Evolutionary conservation across 2,113 vertebrate species (phyloP).

Genomic region (Chloroceryle aenea): DNA sequence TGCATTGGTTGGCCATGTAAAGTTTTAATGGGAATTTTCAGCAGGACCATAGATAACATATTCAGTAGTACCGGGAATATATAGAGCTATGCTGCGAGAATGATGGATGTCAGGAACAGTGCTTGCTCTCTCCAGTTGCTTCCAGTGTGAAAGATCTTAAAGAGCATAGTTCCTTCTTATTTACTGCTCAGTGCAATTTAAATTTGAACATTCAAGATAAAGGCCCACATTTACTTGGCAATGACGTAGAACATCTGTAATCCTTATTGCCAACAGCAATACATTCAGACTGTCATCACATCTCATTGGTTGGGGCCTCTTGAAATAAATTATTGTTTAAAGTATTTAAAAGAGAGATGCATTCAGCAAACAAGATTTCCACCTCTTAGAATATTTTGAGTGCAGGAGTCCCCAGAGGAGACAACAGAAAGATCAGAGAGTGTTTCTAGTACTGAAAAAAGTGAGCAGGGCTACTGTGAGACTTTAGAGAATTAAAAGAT

Average conservation of each 20-base stretch:
- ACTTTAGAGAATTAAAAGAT: background rate
- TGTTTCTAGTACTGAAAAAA: background rate
- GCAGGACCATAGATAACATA: background rate
- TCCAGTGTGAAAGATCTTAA: background rate
- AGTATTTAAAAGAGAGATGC: background rate
- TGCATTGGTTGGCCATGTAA: background rate
- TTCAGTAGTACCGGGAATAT: background rate
- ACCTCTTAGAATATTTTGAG: constrained; percentile 15
- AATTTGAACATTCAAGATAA: background rate
- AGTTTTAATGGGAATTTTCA: background rate
- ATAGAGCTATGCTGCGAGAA: background rate
- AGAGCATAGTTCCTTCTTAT: background rate
- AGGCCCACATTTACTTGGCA: background rate
- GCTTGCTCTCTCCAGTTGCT: background rate
- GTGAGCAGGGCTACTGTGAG: background rate
- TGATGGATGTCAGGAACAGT: background rate
- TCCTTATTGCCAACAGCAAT: background rate
- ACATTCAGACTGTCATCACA: background rate
- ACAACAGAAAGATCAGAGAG: background rate
- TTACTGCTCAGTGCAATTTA: background rate
- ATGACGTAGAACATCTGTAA: background rate
- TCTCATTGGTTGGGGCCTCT: background rate
- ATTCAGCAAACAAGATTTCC: background rate
- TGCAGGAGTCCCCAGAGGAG: background rate
- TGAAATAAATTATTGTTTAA: background rate